Percentiles rank a stretch among this genome's conserved stretches.
These are phyloP conservation scores for Bombus balteatus DNA, from an alignment of 1,140 invertebrate species.

Conservation along the genomic window DNA sequence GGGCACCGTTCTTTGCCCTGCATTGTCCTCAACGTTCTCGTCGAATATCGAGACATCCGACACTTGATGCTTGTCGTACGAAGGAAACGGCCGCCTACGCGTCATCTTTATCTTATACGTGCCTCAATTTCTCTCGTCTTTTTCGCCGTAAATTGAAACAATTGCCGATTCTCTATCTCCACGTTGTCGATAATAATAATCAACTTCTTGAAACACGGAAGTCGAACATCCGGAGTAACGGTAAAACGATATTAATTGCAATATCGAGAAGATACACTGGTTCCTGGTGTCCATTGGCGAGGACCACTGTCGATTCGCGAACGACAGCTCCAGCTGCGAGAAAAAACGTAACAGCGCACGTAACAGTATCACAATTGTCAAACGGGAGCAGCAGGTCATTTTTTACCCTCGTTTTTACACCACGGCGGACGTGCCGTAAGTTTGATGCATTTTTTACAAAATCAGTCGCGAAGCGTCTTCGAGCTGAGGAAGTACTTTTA, in stretches of 20 bases:
- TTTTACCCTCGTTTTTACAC: constrained; percentile 63
- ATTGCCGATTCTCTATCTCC: constrained; percentile 3
- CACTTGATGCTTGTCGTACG: constrained; percentile 37
- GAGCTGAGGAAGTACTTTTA: constrained; percentile 35
- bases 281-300: not conserved
- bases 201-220: not conserved
- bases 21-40: constrained; percentile 41
- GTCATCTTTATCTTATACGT: constrained; percentile 54
- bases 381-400: constrained; percentile 19
- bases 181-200: constrained; percentile 2
- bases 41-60: constrained; percentile 48
- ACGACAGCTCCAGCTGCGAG: not conserved
- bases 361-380: not conserved
- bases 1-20: constrained; percentile 17
- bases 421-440: constrained; percentile 26
- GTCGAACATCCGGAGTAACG: constrained; percentile 18
- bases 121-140: constrained; percentile 52
- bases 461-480: constrained; percentile 21
- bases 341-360: not conserved
- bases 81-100: constrained; percentile 29
- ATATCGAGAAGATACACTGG: not conserved
- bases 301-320: not conserved
- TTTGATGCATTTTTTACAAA: constrained; percentile 68
- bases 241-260: constrained; percentile 1
- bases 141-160: constrained; percentile 16